These are phyloP conservation scores for Junonia oenone DNA, from an alignment of 2,888 invertebrate genomes.

Conservation along the genomic window DNA sequence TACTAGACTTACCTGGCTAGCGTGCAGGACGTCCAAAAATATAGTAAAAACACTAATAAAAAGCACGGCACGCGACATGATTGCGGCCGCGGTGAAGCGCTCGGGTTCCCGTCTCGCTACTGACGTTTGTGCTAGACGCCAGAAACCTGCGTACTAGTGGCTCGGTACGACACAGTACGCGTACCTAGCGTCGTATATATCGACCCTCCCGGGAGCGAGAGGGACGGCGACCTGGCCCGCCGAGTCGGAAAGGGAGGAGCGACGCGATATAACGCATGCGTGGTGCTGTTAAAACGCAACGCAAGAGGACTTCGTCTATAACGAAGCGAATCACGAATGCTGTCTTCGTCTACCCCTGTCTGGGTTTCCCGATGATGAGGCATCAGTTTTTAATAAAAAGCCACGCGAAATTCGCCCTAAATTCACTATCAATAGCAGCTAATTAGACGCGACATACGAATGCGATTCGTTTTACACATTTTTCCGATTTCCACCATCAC, in stretches of 20 bases:
- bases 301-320: slow-evolving; percentile 40
- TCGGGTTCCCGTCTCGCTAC: slow-evolving; percentile 49
- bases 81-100: slow-evolving; percentile 69
- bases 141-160: slow-evolving; percentile 73
- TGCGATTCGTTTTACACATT: slow-evolving; percentile 19
- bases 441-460: slow-evolving; percentile 16
- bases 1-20: slow-evolving; percentile 73
- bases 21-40: slow-evolving; percentile 78
- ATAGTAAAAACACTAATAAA: slow-evolving; percentile 81
- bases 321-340: slow-evolving; percentile 64
- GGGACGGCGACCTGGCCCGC: slow-evolving; percentile 37
- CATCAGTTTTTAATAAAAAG: slow-evolving; percentile 54
- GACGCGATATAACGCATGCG: slow-evolving; percentile 70
- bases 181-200: slow-evolving; percentile 78
- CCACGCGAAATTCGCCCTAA: slow-evolving; percentile 21
- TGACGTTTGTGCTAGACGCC: slow-evolving; percentile 64
- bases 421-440: slow-evolving; percentile 13
- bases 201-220: slow-evolving; percentile 69
- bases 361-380: slow-evolving; percentile 73
- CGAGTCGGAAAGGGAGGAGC: slow-evolving; percentile 44
- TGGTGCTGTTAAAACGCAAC: slow-evolving; percentile 60
- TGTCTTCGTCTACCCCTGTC: slow-evolving; percentile 71
- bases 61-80: slow-evolving; percentile 82
- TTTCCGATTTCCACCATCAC: slow-evolving; percentile 17
- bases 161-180: slow-evolving; percentile 61